phyloP scores from a whole-genome alignment of 2,888 invertebrate species.

The Tipula helvola region DNA sequence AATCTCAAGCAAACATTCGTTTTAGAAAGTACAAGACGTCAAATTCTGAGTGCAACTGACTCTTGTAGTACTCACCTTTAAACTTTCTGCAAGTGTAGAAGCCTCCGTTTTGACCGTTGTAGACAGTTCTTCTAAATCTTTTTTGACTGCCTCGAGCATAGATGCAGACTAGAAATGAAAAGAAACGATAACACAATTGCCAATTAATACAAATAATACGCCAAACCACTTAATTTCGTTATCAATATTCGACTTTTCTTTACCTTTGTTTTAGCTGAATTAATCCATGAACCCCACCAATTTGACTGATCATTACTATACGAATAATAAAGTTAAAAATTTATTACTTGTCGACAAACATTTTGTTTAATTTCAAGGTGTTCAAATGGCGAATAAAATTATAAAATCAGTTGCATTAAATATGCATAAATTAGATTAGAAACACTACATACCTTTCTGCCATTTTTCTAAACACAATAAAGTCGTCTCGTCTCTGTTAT shows the following conservation, averaged over 20 bases:
- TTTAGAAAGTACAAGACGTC: not conserved
- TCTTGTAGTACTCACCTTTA: slow-evolving; percentile 40
- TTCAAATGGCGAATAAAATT: not conserved
- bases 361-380: not conserved
- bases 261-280: slow-evolving; percentile 46
- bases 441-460: not conserved
- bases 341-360: not conserved
- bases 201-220: too few species aligned
- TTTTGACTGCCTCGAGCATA: slow-evolving; percentile 63
- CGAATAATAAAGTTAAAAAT: not conserved
- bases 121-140: slow-evolving; percentile 62
- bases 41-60: not conserved
- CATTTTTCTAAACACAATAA: not conserved
- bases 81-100: slow-evolving; percentile 50
- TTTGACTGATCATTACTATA: slow-evolving; percentile 21
- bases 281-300: slow-evolving; percentile 48
- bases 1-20: not conserved
- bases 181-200: not conserved
- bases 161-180: slow-evolving; percentile 48
- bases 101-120: slow-evolving; percentile 59
- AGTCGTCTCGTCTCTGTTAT: not conserved
- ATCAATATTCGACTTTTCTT: not conserved
- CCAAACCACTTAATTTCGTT: not conserved
- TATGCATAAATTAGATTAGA: not conserved
- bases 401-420: not conserved